Base-by-base conservation (phyloP, 2,113 vertebrate genomes). In the Hippopotamus amphibius region DNA sequence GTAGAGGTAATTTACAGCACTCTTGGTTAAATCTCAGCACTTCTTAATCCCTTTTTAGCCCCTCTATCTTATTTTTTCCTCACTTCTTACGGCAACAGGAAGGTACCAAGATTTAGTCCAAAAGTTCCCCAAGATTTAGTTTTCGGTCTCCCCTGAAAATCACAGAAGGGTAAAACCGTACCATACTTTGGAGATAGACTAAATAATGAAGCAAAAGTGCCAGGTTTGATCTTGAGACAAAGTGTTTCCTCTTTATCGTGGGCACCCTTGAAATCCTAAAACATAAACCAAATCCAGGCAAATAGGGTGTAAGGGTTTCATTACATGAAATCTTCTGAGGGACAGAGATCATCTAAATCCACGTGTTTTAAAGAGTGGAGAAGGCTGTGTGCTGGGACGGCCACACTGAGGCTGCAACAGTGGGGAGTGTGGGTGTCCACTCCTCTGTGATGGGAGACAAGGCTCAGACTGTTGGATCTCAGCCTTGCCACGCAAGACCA, bases 251-350 rank as follows among this genome's bases (percentile, higher is more conserved):
- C 57, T 69, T 50, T 55, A 71, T 30, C 63, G 2, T 46, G 19
- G 24, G 28, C 12, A 37, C 46, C 69, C 71, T 59, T 41, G 13
- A 81, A 95, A 91, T 88, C 48, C 82, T 24, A 46, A 87, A 95
- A 77, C 28, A 55, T 63, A 90, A 82, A 15, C 3, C 30, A 85
- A 37, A 87, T 55, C 68, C 37, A 41, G 46, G 46, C 24, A 48
- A 0, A 6, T 5, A 50, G 30, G 37, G 77, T 46, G 2, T 10
- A 79, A 33, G 46, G 17, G 14, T 55, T 69, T 59, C 61, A n/a
- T 77, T 76, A 33, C 0, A 16, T 19, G 46, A 53, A 76, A 72
- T 68, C 65, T 88, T 41, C 48, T 48, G 61, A 77, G 26, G 21
- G n/a, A 16, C 13, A 65, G 24, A 26, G 19, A 63, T 46, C 10